A percentile compares a stretch with the other conserved stretches of the same genome.
Evolutionary conservation across 2,888 invertebrate species (phyloP).

Genomic region (Cistogaster globosa): DNA sequence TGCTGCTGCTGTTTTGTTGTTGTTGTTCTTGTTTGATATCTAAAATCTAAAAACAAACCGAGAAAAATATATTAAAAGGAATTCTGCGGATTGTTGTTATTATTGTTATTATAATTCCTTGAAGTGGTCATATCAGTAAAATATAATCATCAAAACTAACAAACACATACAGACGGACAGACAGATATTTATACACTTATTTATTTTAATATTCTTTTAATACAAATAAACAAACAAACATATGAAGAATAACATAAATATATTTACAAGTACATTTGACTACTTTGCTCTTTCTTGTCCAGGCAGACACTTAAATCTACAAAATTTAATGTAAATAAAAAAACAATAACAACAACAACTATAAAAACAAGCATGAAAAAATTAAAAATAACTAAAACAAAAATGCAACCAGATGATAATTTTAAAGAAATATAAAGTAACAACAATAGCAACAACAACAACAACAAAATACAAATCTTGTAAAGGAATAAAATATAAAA

Average conservation of each 20-base stretch:
- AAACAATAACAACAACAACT: background rate
- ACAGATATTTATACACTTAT: conserved; percentile 58
- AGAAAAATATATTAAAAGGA: conserved; percentile 76
- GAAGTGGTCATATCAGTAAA: conserved; percentile 81
- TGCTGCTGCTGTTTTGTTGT: conserved; percentile 43
- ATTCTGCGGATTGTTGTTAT: conserved; percentile 82
- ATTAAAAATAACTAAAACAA: conserved; percentile 61
- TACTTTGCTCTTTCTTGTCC: conserved; percentile 25
- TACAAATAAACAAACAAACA: conserved; percentile 26
- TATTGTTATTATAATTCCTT: conserved; percentile 82
- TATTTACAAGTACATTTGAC: conserved; percentile 43
- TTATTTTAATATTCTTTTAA: conserved; percentile 37
- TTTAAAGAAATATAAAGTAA: conserved; percentile 60
- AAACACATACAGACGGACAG: conserved; percentile 54
- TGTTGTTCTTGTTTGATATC: conserved; percentile 74
- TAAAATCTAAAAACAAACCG: conserved; percentile 76
- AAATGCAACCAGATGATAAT: conserved; percentile 69
- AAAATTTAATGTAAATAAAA: conserved; percentile 24
- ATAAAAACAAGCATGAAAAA: conserved; percentile 20
- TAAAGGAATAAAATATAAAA: conserved; percentile 53
- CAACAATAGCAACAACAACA: conserved; percentile 37
- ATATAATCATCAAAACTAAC: conserved; percentile 77
- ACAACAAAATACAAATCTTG: conserved; percentile 42
- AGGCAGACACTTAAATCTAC: background rate
- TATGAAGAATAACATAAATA: conserved; percentile 32